Evolutionary conservation across 1,140 invertebrate genomes (phyloP), one percentile per base, ranked within the genome.

Genomic region (Tetramorium simillimum): DNA sequence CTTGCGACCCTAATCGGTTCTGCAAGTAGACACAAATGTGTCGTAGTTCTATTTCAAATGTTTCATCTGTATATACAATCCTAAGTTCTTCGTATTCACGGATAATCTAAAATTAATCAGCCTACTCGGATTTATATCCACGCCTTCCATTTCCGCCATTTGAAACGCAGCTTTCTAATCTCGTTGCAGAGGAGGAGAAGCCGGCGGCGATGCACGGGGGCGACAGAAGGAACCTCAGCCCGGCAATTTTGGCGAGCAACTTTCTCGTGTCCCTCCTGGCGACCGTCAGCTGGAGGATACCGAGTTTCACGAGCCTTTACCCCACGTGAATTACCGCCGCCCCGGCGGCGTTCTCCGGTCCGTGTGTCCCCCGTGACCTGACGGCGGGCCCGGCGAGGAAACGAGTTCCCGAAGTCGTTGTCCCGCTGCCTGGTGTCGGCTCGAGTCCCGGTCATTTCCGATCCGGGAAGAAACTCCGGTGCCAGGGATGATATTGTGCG

Each of bases 171-270:
- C 72, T 89, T 93, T 93, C 76, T 91, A 91, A 92, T 93, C 89
- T 93, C 28, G 46, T 92, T 93, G 43, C 92, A 94, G 93, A 94
- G 89, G 95, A 95, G 72, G 95, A 96, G 89, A 95, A 96, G 90
- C 95, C 95, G 9, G 95, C 95, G 70, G 95, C 95, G 49, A 96
- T 96, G 95, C 95, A 96, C 92, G 95, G 95, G 6, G 95, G 95
- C 40, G 94, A 95, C 92, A 93, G 94, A 82, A 92, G 94, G 82
- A 95, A 95, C 90, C 90, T 94, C 77, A 93, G 94, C 78, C 93
- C 94, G 37, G 93, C 93, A 88, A 95, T 95, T 93, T 92, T 94
- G 87, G 93, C 94, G 78, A 95, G 93, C 87, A 95, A 95, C 92
- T 95, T 95, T 92, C 94, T 95, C 69, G 93, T 94, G 75, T 94